A percentile compares a stretch with the other conserved stretches of the same genome.
phyloP scores from a whole-genome alignment of 64 coral and sea anemone genomes.

The Montipora foliosa region DNA sequence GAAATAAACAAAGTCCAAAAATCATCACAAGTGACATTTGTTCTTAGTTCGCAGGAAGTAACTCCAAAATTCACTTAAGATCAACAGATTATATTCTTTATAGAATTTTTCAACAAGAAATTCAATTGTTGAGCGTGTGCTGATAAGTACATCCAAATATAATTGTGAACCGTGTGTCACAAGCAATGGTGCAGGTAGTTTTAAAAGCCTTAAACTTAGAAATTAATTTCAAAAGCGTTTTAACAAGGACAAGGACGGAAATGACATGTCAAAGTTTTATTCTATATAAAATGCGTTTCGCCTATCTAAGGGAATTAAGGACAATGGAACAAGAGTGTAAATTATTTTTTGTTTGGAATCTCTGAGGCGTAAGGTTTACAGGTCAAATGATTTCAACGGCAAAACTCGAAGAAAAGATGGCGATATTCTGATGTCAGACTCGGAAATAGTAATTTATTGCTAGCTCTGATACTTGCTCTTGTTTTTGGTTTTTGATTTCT shows the following conservation, averaged over 20 bases:
- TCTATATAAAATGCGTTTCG: not conserved
- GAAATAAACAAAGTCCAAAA: slow-evolving; percentile 20
- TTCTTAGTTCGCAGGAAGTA: not conserved
- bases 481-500: no score
- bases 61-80: not conserved
- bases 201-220: not conserved
- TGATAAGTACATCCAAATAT: not conserved
- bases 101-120: no score
- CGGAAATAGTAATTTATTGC: not conserved
- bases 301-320: not conserved
- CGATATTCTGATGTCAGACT: slow-evolving; percentile 51
- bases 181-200: not conserved
- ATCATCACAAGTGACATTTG: slow-evolving; percentile 6
- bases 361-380: slow-evolving; percentile 8
- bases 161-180: not conserved
- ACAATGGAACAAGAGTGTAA: not conserved
- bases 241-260: no score
- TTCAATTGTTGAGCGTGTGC: no score
- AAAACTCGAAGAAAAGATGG: not conserved
- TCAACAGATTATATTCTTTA: not conserved
- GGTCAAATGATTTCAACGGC: not conserved
- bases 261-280: no score
- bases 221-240: not conserved
- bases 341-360: not conserved
- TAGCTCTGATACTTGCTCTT: not conserved